A percentile compares a stretch with the other conserved stretches of the same genome.
These are phyloP conservation scores for Aleiodes leptofemur DNA, from an alignment of 2,888 invertebrate genomes.

Conservation along the genomic window DNA sequence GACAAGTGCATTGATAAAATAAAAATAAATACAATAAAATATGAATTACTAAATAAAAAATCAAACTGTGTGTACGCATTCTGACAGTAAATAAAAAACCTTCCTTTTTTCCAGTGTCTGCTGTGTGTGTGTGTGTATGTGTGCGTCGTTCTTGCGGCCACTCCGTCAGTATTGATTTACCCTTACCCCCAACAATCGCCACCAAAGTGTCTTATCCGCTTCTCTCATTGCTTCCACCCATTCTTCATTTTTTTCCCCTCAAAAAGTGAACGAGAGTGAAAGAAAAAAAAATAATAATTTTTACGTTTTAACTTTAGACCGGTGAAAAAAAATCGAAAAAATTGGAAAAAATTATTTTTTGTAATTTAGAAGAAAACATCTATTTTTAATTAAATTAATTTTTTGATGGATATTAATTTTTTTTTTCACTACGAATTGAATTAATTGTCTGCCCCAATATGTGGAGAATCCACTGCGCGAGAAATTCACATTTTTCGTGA, in stretches of 20 bases:
- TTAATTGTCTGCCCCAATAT: conserved; percentile 52
- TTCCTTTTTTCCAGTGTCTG: conserved; percentile 15
- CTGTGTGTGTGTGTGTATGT: conserved; percentile 41
- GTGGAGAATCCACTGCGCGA: conserved; percentile 50
- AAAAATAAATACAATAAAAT: conserved; percentile 13
- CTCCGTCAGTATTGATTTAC: conserved; percentile 55
- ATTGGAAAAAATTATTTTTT: too few species aligned
- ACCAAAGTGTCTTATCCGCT: conserved; percentile 32
- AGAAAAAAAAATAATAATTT: neutral
- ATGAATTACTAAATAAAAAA: neutral
- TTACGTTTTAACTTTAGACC: too few species aligned
- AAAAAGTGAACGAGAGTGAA: neutral
- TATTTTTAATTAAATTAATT: neutral
- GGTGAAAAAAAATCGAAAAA: too few species aligned
- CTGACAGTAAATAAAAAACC: conserved; percentile 22
- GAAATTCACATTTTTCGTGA: conserved; percentile 46
- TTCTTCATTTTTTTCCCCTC: conserved; percentile 3
- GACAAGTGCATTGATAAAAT: neutral
- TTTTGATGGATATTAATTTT: neutral
- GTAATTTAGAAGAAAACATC: neutral
- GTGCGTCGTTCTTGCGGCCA: conserved; percentile 44
- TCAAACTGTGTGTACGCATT: conserved; percentile 15
- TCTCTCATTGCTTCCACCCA: conserved; percentile 9
- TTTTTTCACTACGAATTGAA: neutral
- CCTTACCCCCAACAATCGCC: conserved; percentile 40